A percentile compares a stretch with the other conserved stretches of the same genome.
Conservation (phyloP, 2,797 vertebrate species). For the Danio albolineatus region DNA sequence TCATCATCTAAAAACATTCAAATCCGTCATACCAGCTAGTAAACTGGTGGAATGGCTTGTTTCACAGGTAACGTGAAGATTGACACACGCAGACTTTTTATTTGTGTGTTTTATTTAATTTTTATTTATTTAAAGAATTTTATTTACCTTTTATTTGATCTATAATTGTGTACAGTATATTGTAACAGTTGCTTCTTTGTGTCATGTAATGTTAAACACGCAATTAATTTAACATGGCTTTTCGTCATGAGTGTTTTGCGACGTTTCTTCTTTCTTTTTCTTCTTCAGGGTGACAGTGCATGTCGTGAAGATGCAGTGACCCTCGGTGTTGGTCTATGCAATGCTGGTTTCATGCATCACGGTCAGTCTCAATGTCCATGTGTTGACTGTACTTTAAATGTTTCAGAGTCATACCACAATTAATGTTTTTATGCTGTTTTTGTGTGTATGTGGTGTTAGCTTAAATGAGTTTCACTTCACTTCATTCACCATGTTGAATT, state of each 20-base stretch:
- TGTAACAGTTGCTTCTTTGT: background rate
- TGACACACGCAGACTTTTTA: no score
- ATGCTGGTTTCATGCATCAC: slow-evolving; percentile 98
- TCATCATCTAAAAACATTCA: slow-evolving; percentile 96
- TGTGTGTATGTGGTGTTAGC: no score
- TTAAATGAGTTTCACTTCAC: no score
- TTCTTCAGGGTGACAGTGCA: slow-evolving; percentile 91
- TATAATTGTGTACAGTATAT: background rate
- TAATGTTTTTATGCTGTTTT: no score
- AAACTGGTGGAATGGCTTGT: slow-evolving; percentile 98
- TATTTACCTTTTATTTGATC: no score
- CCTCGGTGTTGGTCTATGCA: slow-evolving; percentile 95
- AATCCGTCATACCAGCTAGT: slow-evolving; percentile 92
- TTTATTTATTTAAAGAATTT: no score
- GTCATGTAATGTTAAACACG: background rate
- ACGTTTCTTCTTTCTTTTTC: background rate
- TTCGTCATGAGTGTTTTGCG: background rate
- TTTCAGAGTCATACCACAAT: background rate
- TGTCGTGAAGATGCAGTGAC: slow-evolving; percentile 94
- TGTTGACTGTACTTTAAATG: background rate
- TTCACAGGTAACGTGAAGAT: slow-evolving; percentile 82
- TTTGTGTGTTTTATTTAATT: no score
- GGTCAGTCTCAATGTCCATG: slow-evolving; percentile 78
- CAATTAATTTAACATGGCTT: background rate
- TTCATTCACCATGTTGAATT: no score